Evolutionary conservation across 2,888 invertebrate genomes (phyloP).

Genomic region (Ecliptopera silaceata): DNA sequence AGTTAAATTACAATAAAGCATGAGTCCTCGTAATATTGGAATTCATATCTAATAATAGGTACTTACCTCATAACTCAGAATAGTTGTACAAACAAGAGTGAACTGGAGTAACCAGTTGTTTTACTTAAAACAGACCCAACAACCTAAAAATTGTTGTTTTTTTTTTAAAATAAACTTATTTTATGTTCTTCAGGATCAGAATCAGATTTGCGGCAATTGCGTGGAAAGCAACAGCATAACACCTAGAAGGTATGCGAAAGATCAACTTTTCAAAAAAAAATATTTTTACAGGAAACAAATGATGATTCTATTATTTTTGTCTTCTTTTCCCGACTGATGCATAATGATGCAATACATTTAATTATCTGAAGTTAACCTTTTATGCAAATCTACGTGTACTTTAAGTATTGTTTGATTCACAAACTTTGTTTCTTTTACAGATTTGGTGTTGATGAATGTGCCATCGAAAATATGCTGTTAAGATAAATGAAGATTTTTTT

Average conservation of each 20-base stretch:
- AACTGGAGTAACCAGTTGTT: no score
- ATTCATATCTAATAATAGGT: no score
- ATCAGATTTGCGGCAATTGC: slow-evolving; percentile 14
- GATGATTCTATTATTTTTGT: slow-evolving; percentile 52
- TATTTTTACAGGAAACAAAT: slow-evolving; percentile 15
- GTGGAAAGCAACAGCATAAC: slow-evolving; percentile 12
- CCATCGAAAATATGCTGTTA: not conserved
- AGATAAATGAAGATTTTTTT: not conserved
- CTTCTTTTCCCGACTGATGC: slow-evolving; percentile 76
- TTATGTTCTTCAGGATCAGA: slow-evolving; percentile 32
- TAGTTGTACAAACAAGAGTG: no score
- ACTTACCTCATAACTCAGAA: no score
- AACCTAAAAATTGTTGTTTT: no score
- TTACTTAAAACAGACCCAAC: no score
- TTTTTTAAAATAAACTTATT: no score
- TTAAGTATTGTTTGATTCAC: not conserved
- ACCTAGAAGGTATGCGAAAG: slow-evolving; percentile 26
- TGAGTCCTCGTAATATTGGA: no score
- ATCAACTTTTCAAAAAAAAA: not conserved
- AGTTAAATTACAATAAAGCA: no score
- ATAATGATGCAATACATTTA: slow-evolving; percentile 58
- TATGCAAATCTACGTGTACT: not conserved
- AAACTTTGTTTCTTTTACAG: slow-evolving; percentile 7
- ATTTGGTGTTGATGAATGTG: not conserved
- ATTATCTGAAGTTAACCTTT: slow-evolving; percentile 37